Percentiles rank a stretch among this genome's conserved stretches.
Evolutionary conservation across 1,140 invertebrate species (phyloP).

Genomic region (Macrosteles quadrilineatus): DNA sequence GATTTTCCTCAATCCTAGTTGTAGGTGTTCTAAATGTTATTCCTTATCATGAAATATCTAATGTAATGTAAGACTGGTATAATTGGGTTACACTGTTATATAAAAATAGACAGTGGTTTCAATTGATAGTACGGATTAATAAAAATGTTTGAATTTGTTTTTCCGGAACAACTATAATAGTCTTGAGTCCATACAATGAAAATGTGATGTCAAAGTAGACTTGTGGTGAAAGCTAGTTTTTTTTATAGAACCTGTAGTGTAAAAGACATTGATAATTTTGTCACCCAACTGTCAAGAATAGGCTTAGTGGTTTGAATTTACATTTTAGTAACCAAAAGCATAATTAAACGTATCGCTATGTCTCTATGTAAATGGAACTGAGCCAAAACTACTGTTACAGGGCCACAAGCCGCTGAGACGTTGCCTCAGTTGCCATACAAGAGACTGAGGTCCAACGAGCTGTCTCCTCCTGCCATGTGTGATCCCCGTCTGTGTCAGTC

Average conservation of each 20-base stretch:
- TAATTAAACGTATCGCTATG: conserved; percentile 44
- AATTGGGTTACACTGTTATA: too few relatives aligned
- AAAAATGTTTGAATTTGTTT: too few relatives aligned
- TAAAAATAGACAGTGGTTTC: too few relatives aligned
- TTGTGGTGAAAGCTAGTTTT: conserved; percentile 41
- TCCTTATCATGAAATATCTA: too few relatives aligned
- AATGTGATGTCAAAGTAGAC: conserved; percentile 52
- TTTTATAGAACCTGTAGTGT: not conserved
- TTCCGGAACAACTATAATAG: too few relatives aligned
- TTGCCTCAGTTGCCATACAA: not conserved
- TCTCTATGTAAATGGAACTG: too few relatives aligned
- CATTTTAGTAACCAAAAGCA: conserved; percentile 64
- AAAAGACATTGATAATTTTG: conserved; percentile 61
- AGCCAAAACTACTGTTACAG: too few relatives aligned
- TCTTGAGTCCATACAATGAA: too few relatives aligned
- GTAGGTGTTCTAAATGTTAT: too few relatives aligned
- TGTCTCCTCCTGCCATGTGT: conserved; percentile 41
- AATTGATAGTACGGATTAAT: too few relatives aligned
- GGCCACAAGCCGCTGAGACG: not conserved
- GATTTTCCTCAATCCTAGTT: too few relatives aligned
- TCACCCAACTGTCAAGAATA: conserved; percentile 80
- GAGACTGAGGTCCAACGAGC: conserved; percentile 36
- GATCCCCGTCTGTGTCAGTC: conserved; percentile 45
- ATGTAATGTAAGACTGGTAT: too few relatives aligned
- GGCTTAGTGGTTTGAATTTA: conserved; percentile 77